Evolutionary conservation across 2,797 vertebrate species (phyloP), one percentile per base, ranked within the genome.

Genomic region (Argentina silus): DNA sequence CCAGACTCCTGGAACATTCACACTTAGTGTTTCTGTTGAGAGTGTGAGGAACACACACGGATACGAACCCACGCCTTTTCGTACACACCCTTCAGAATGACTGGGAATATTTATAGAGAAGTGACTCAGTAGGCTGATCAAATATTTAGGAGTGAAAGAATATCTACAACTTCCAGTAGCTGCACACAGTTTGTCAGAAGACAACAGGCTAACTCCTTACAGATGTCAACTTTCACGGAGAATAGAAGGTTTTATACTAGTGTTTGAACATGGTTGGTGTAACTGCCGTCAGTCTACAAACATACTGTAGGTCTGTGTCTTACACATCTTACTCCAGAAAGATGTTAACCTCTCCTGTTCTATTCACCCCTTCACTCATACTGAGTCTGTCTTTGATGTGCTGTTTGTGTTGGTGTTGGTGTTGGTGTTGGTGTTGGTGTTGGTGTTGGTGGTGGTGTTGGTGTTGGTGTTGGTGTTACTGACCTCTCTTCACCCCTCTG

Each of bases 61-160:
- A 84, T 83, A 76, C 63, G 71, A 78, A 75, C 77, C 77, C 82
- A 81, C 68, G 44, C 70, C 70, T 57, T 75, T 79, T 77, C 47
- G 76, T 80, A 80, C 78, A 74, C 78, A 78, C 73, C 62, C 74
- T 48, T 79, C 55, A 47, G 2, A 73, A 70, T 85, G 78, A 73
- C 72, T 55, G 53, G 0, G 66, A 74, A 78, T 89, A 85, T 91
- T 89, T 88, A 86, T 79, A 84, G 86, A 81, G 79, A 78, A 75
- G 74, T 86, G 86, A 86, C 83, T 88, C 82, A 86, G 86, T 74
- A 78, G 69, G 78, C 82, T 86, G 71, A 88, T 90, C 74, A 91
- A 88, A 88, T 86, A 88, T 92, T 87, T 87, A 86, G 75, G 57
- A 85, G 81, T 76, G 72, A 82, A 87, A 85, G 83, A 89, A 90